phyloP scores from a whole-genome alignment of 2,113 vertebrate genomes.

The human (Homo sapiens) region GRCh38 chrX:111954001-111954500 shows the following conservation, averaged over 20 bases:
- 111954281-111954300: background rate
- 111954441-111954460: background rate
- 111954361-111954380: background rate
- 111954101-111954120: background rate
- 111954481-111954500: background rate
- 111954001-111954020: too few species aligned
- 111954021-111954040: background rate
- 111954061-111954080: conserved; percentile 12
- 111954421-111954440: conserved; percentile 28
- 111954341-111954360: background rate
- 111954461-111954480: background rate
- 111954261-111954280: background rate
- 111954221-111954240: background rate
- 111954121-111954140: conserved; percentile 16
- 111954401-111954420: background rate
- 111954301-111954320: background rate
- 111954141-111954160: conserved; percentile 46
- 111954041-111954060: conserved; percentile 16
- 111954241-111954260: background rate
- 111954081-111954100: background rate
- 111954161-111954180: background rate
- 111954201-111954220: background rate
- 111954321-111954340: background rate
- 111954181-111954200: background rate
- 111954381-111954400: background rate